Evolutionary conservation across 2,113 vertebrate species (phyloP).

Genomic region (Callopanchax toddi): DNA sequence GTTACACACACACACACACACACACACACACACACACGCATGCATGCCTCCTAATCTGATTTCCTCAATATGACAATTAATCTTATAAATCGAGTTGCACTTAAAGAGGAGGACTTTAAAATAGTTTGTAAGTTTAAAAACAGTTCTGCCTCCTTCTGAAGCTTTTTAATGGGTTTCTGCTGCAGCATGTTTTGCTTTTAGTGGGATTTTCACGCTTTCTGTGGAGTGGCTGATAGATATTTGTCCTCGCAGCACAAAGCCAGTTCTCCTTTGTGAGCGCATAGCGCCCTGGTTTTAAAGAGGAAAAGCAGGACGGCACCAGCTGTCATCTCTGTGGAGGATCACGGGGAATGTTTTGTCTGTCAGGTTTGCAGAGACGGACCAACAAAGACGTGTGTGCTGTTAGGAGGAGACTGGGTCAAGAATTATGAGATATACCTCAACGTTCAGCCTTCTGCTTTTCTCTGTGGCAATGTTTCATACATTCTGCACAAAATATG

Average conservation of each 20-base stretch:
- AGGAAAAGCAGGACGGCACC: conserved; percentile 26
- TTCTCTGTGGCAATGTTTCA: background rate
- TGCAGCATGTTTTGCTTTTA: background rate
- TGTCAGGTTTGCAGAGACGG: conserved; percentile 26
- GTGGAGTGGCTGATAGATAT: conserved; percentile 17
- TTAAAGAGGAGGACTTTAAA: conserved; percentile 18
- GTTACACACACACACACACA: conserved; percentile 31
- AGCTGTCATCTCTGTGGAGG: conserved; percentile 50
- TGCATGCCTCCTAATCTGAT: conserved; percentile 63
- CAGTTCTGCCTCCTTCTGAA: background rate
- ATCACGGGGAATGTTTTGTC: conserved; percentile 36
- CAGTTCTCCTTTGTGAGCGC: conserved; percentile 25
- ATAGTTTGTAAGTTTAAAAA: background rate
- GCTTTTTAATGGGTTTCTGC: background rate
- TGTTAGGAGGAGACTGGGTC: conserved; percentile 8
- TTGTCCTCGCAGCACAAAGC: conserved; percentile 48
- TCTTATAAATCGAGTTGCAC: conserved; percentile 24
- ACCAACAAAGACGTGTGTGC: background rate
- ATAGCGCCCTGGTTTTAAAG: conserved; percentile 39
- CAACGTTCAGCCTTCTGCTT: background rate
- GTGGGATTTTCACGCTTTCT: conserved; percentile 3
- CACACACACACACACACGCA: conserved; percentile 29
- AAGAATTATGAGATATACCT: conserved; percentile 3
- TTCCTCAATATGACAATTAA: conserved; percentile 44
- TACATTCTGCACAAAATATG: background rate